Evolutionary conservation across 2,113 vertebrate genomes (phyloP).

Genomic region (Lasiurus borealis): DNA sequence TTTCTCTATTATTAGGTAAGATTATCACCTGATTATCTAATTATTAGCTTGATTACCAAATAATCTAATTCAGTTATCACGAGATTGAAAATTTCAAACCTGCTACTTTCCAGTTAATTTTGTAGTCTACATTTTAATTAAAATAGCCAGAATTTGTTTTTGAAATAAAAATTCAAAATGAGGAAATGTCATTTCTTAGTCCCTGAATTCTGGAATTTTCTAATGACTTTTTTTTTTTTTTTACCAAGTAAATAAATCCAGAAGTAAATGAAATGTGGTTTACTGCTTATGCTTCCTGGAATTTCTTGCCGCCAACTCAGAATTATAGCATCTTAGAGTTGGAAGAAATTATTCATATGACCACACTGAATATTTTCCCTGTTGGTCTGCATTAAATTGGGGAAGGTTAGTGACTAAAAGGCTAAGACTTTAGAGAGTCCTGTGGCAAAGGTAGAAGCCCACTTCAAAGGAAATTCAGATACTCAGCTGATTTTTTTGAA

Average conservation of each 20-base stretch:
- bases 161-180: slow-evolving; percentile 21
- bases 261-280: slow-evolving; percentile 79
- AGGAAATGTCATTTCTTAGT: slow-evolving; percentile 55
- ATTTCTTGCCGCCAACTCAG: slow-evolving; percentile 69
- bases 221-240: slow-evolving; percentile 67
- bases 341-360: slow-evolving; percentile 73
- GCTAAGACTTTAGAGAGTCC: slow-evolving; percentile 51
- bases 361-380: slow-evolving; percentile 65
- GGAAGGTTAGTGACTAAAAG: slow-evolving; percentile 68
- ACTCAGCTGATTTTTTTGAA: slow-evolving; percentile 60
- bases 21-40: neutral
- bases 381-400: slow-evolving; percentile 67
- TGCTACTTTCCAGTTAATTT: slow-evolving; percentile 41
- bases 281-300: slow-evolving; percentile 76
- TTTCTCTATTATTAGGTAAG: no score
- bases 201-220: slow-evolving; percentile 67
- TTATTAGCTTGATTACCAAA: slow-evolving; percentile 44
- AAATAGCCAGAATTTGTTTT: neutral
- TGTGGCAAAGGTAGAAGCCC: slow-evolving; percentile 63
- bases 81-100: slow-evolving; percentile 46
- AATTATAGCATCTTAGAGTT: slow-evolving; percentile 69
- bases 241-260: slow-evolving; percentile 75
- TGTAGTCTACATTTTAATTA: slow-evolving; percentile 42
- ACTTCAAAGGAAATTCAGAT: slow-evolving; percentile 65
- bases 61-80: slow-evolving; percentile 27